Base-by-base conservation (phyloP, 2,888 invertebrate species). In the Portevinia maculata region DNA sequence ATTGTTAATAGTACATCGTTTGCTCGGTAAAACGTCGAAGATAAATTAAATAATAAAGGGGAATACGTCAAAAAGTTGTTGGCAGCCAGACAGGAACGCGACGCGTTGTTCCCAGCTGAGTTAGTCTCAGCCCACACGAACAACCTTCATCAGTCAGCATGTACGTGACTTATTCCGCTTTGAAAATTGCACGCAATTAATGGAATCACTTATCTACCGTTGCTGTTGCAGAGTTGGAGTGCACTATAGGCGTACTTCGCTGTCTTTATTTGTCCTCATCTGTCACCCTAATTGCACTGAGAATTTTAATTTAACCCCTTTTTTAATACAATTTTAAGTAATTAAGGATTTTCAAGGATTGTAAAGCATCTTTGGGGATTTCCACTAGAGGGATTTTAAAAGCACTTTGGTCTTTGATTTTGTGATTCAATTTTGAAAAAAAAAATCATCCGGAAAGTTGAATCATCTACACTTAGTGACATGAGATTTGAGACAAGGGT, bases 101-200 rank as follows among this genome's bases (percentile, higher is more conserved):
- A 21, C 53, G 21, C 9, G 5, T n/a, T 28, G 34, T 6, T 28
- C 41, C 30, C 46, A 9, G 19, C 41, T 41, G 60, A 11, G n/a
- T 32, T 24, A 13, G 19, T 13, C n/a, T 41, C 15, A 28, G 2
- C 28, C 53, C 44, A 8, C 37, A 34, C 13, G 30, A 21, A 32
- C 53, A 37, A 50, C 48, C 59, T 69, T 17, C 67, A 69, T 53
- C 60, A 59, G 15, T 60, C 52, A 34, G 28, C 17, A 34, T 76
- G 75, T 76, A 76, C 76, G 76, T 76, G 76, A 76, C 76, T 76
- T 76, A 76, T 76, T 69, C 76, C 76, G 67, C 60, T 76, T 75
- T 67, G 53, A 59, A 44, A 76, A 69, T 46, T 55, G 60, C 52
- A 28, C 57, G 76, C 76, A 76, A 76, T 76, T 76, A 76, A 76